These are phyloP conservation scores for Cotesia chilonis DNA, from an alignment of 1,140 invertebrate genomes.

Conservation along the genomic window DNA sequence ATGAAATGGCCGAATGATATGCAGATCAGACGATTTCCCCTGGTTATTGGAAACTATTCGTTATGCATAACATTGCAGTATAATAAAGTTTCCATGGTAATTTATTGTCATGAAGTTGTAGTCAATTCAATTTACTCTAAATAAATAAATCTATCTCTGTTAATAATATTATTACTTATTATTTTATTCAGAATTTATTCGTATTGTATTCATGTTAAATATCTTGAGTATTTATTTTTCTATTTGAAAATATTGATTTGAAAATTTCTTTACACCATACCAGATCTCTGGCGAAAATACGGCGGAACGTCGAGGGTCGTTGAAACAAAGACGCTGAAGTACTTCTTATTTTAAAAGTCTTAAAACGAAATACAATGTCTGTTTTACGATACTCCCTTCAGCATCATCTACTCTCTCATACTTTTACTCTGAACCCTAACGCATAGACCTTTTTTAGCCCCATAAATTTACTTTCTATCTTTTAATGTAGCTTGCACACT, in stretches of 20 bases:
- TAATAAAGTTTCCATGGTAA: background rate
- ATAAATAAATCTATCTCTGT: too few species aligned
- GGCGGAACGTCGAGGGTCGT: conserved; percentile 1
- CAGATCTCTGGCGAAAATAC: background rate
- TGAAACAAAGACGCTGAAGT: conserved; percentile 22
- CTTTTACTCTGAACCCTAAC: too few species aligned
- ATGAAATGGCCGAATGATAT: background rate
- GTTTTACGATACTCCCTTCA: background rate
- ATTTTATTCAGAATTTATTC: too few species aligned
- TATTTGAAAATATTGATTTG: background rate
- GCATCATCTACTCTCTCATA: background rate
- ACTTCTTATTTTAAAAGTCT: conserved; percentile 22
- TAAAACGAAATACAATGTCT: conserved; percentile 16
- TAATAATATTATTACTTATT: too few species aligned
- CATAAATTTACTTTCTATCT: too few species aligned
- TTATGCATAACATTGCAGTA: background rate
- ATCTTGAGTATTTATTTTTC: background rate
- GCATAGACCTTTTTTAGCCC: too few species aligned
- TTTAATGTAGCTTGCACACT: too few species aligned
- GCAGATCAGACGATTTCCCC: background rate
- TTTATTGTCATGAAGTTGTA: background rate
- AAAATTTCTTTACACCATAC: background rate
- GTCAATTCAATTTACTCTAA: too few species aligned
- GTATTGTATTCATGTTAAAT: background rate
- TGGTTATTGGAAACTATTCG: background rate